phyloP scores from a whole-genome alignment of 1,140 invertebrate genomes.

The honey bee (Apis mellifera) region Amel_HAv3.1 CM009940.2:6962001-6962500 shows the following conservation, averaged over 20 bases:
- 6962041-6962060: conserved; percentile 82
- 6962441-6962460: too few relatives aligned
- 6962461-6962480: not conserved
- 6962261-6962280: conserved; percentile 26
- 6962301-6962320: not conserved
- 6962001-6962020: conserved; percentile 75
- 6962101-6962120: conserved; percentile 87
- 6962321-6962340: not conserved
- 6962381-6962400: conserved; percentile 18
- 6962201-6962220: not conserved
- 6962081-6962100: conserved; percentile 85
- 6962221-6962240: not conserved
- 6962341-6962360: not conserved
- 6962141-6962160: conserved; percentile 63
- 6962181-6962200: not conserved
- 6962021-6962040: conserved; percentile 80
- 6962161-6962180: conserved; percentile 9
- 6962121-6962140: conserved; percentile 84
- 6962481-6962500: too few relatives aligned
- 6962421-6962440: not conserved
- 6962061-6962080: conserved; percentile 85
- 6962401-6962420: conserved; percentile 49
- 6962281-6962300: conserved; percentile 29
- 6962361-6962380: not conserved
- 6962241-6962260: conserved; percentile 44